Conservation (phyloP, 2,113 vertebrate species). For the Nycticebus coucang region DNA sequence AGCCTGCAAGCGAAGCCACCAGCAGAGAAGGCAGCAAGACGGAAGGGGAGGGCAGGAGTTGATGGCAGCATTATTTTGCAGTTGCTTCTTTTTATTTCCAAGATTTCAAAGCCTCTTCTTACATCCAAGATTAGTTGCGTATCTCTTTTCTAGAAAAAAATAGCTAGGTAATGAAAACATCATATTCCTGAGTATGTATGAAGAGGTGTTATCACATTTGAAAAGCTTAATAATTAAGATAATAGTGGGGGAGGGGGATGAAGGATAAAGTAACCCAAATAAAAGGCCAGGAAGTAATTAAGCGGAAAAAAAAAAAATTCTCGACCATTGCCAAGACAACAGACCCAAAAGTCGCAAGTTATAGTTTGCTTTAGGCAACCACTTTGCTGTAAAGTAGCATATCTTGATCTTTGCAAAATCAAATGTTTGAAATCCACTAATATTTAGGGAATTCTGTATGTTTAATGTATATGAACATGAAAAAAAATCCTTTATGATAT, state of each 20-base stretch:
- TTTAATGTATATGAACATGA: not conserved
- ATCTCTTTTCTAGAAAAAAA: slow-evolving; percentile 48
- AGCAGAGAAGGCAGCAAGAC: not conserved
- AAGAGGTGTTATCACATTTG: slow-evolving; percentile 25
- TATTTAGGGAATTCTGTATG: not conserved
- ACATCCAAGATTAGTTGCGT: slow-evolving; percentile 16
- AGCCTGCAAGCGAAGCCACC: not conserved
- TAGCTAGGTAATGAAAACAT: not conserved
- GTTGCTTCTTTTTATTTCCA: not conserved
- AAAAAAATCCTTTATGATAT: not conserved
- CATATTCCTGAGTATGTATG: not conserved
- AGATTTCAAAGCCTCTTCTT: slow-evolving; percentile 39
- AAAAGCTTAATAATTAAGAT: slow-evolving; percentile 59
- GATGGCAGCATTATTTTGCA: not conserved
- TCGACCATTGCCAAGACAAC: not conserved
- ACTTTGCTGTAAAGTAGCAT: not conserved
- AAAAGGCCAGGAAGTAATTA: slow-evolving; percentile 54
- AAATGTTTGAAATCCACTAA: slow-evolving; percentile 28
- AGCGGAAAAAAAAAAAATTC: not conserved
- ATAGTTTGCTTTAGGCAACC: not conserved
- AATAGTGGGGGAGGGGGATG: not conserved
- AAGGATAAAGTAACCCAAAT: slow-evolving; percentile 44
- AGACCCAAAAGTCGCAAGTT: not conserved
- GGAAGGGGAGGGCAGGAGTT: not conserved
- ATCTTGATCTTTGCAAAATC: not conserved